Evolutionary conservation across 2,888 invertebrate species (phyloP), one percentile per base, ranked within the genome.

Genomic region (Hesperia comma): DNA sequence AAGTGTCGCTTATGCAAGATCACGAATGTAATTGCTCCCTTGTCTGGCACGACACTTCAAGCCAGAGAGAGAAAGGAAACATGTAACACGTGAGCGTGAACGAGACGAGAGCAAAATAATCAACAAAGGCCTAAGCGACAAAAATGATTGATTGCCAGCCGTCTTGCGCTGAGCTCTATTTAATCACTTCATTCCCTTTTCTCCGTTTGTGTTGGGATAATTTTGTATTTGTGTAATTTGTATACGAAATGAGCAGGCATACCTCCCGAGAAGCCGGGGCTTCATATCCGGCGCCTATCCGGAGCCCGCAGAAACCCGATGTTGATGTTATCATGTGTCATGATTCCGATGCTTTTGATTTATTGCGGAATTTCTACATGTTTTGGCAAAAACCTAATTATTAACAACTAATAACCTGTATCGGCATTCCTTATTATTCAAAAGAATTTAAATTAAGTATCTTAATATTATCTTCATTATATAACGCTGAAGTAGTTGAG

Each of bases 171-270:
- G 93, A 93, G 91, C 93, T 93, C 91, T 93, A 90, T 93, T 93
- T 93, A 93, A 93, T 93, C 93, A 93, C 93, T 93, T 92, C 91
- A 93, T 93, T 93, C 92, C 92, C 93, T 92, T 92, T 93, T 92
- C 92, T 92, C 86, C 91, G 90, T 92, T 92, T 92, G 90, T 88
- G 88, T 89, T 87, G 85, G 88, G 88, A 92, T 92, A 88, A 92
- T 92, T 92, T 92, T 86, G 90, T 91, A 91, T 91, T 90, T 90
- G 89, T 90, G 85, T 92, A 92, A 91, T 92, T 92, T 92, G 92
- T 92, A 89, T 90, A 87, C 81, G 87, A 86, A 91, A 93, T 90
- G 88, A 90, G 89, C 79, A 86, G 84, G 83, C 81, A 82, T 80
- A 80, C 83, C 83, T 83, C 81, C 85, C 81, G 81, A 80, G 81